Conservation (phyloP, 2,888 invertebrate genomes). For the Thecophora atra region DNA sequence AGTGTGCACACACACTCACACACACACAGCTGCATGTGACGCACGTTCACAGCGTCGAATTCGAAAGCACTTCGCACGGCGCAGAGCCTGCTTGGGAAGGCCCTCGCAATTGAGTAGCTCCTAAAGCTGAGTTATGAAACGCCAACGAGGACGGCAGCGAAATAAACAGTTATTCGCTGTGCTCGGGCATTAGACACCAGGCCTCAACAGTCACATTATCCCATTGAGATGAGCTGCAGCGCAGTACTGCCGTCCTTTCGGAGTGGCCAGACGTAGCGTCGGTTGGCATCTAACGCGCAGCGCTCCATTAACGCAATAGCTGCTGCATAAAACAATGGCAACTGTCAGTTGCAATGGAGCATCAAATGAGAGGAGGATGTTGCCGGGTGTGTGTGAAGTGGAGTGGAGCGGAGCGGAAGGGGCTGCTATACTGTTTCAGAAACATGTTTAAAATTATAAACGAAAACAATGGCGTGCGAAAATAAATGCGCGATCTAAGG, state of each 20-base stretch:
- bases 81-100: conserved; percentile 28
- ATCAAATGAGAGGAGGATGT: not conserved
- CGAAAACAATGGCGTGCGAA: conserved; percentile 55
- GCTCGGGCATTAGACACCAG: conserved; percentile 5
- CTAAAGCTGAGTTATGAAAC: conserved; percentile 19
- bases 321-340: conserved; percentile 48
- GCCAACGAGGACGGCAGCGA: not conserved
- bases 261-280: not conserved
- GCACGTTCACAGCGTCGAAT: conserved; percentile 10
- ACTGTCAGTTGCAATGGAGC: conserved; percentile 42
- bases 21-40: not conserved
- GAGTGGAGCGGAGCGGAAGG: conserved; percentile 1
- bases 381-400: too few species aligned
- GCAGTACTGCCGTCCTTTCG: not conserved
- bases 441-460: conserved; percentile 52
- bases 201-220: not conserved
- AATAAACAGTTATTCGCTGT: not conserved
- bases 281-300: not conserved
- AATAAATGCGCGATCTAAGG: conserved; percentile 54
- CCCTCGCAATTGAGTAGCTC: conserved; percentile 27
- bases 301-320: conserved; percentile 35
- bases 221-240: conserved; percentile 2
- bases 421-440: conserved; percentile 36
- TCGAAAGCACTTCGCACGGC: conserved; percentile 25
- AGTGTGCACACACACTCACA: conserved; percentile 23